These are phyloP conservation scores for Lysandra coridon DNA, from an alignment of 2,888 invertebrate species.

Conservation along the genomic window DNA sequence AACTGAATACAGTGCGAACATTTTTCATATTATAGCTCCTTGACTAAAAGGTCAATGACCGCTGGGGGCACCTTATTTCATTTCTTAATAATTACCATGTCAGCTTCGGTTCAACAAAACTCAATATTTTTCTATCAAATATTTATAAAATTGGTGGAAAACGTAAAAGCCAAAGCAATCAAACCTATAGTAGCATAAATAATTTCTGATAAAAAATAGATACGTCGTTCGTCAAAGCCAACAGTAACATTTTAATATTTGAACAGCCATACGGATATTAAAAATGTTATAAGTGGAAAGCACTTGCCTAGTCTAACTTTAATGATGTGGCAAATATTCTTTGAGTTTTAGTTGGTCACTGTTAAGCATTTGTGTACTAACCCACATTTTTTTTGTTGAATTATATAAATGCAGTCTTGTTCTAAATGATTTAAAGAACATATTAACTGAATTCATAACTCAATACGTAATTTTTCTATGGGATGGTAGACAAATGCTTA, in stretches of 20 bases:
- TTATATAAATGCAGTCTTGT: too few species aligned
- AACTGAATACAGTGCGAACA: too few species aligned
- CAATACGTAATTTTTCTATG: too few species aligned
- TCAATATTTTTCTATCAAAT: neutral
- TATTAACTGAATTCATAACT: too few species aligned
- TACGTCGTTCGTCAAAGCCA: neutral
- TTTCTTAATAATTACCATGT: neutral
- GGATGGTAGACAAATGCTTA: too few species aligned
- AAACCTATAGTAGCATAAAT: neutral
- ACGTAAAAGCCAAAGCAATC: neutral
- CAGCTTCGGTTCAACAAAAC: neutral
- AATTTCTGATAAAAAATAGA: conserved; percentile 14
- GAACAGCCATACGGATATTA: neutral
- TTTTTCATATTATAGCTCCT: too few species aligned
- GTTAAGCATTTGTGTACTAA: too few species aligned
- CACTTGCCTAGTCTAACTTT: neutral
- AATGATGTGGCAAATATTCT: neutral
- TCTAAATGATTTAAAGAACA: too few species aligned
- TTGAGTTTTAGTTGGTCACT: neutral
- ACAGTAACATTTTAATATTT: conserved; percentile 6
- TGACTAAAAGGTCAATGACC: neutral
- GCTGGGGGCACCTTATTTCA: too few species aligned
- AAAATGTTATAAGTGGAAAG: neutral
- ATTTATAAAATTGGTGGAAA: conserved; percentile 10
- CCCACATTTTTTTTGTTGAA: too few species aligned